These are phyloP conservation scores for Melanostoma scalare DNA, from an alignment of 2,888 invertebrate genomes.

Conservation along the genomic window DNA sequence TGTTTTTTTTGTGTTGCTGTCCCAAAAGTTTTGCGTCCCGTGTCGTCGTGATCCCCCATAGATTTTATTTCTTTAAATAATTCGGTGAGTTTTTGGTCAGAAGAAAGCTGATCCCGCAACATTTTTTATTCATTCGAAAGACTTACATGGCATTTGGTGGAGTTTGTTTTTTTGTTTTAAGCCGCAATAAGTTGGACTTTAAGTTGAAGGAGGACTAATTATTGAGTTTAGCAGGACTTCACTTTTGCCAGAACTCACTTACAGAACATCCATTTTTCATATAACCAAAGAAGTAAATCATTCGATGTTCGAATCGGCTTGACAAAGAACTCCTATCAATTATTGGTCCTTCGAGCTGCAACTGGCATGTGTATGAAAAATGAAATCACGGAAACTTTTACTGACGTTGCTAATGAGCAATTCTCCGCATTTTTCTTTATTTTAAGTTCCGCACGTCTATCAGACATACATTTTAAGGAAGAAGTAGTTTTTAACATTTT, in stretches of 20 bases:
- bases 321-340: slow-evolving; percentile 8
- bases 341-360: slow-evolving; percentile 3
- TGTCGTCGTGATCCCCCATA: slow-evolving; percentile 29
- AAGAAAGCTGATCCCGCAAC: slow-evolving; percentile 37
- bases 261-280: slow-evolving; percentile 15
- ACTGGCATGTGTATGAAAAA: slow-evolving; percentile 35
- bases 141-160: neutral
- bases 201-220: slow-evolving; percentile 27
- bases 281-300: slow-evolving; percentile 1
- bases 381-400: neutral
- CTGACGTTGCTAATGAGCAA: slow-evolving; percentile 34
- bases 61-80: slow-evolving; percentile 1
- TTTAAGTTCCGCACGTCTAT: neutral
- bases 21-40: slow-evolving; percentile 49
- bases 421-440: slow-evolving; percentile 7
- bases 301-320: slow-evolving; percentile 1
- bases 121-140: slow-evolving; percentile 35
- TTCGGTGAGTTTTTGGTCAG: slow-evolving; percentile 13
- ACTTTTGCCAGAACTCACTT: neutral
- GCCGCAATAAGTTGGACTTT: too few species aligned
- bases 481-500: slow-evolving; percentile 9
- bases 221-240: slow-evolving; percentile 28
- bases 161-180: too few species aligned
- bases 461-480: neutral
- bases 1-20: slow-evolving; percentile 29